Percentiles rank a stretch among this genome's conserved stretches.
phyloP scores from a whole-genome alignment of 2,888 invertebrate species.

The Alloscopus bannaensis region DNA sequence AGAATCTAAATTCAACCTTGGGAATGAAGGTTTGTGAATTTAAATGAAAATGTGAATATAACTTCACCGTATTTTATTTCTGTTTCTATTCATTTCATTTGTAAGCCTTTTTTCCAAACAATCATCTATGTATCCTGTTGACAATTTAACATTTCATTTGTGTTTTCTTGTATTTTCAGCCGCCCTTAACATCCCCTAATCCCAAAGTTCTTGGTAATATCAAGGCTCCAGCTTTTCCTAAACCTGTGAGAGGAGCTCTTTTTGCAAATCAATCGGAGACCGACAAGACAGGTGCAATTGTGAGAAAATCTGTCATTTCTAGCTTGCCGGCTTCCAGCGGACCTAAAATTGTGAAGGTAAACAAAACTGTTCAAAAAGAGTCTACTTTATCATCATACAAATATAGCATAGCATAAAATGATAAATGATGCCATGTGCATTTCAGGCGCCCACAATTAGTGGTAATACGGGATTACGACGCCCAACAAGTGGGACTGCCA shows the following conservation, averaged over 20 bases:
- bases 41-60: background rate
- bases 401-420: no score
- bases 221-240: constrained; percentile 26
- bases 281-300: background rate
- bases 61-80: no score
- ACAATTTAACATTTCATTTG: background rate
- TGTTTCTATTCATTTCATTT: background rate
- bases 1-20: constrained; percentile 36
- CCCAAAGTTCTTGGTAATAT: constrained; percentile 1
- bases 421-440: no score
- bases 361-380: background rate
- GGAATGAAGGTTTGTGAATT: constrained; percentile 26
- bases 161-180: constrained; percentile 8
- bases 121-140: background rate
- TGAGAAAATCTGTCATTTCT: no score
- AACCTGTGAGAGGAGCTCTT: constrained; percentile 29
- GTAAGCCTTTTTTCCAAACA: background rate
- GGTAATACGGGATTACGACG: background rate
- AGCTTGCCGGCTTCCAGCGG: background rate
- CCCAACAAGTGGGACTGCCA: constrained; percentile 7
- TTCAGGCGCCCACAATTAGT: background rate
- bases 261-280: background rate
- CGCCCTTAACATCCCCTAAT: constrained; percentile 33
- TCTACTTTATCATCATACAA: background rate
- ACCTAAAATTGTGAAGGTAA: background rate